These are phyloP conservation scores for Epinephelus coioides DNA, from an alignment of 2,797 vertebrate genomes.

Conservation along the genomic window DNA sequence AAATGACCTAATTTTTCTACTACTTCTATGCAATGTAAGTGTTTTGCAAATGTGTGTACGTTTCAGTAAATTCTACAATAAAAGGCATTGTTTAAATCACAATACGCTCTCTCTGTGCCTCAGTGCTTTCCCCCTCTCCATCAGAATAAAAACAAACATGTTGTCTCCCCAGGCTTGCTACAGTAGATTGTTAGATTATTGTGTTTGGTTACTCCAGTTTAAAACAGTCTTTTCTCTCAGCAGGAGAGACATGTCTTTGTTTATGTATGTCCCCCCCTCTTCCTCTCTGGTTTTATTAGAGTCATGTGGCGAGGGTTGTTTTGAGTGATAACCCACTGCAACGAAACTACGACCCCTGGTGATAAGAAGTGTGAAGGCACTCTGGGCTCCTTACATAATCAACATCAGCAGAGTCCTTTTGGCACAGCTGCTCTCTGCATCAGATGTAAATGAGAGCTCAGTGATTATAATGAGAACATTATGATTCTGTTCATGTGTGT, in stretches of 20 bases:
- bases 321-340: slow-evolving; percentile 40
- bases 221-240: slow-evolving; percentile 43
- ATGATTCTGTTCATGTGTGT: slow-evolving; percentile 66
- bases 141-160: slow-evolving; percentile 28
- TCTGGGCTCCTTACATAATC: slow-evolving; percentile 60
- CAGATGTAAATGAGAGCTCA: slow-evolving; percentile 58
- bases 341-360: slow-evolving; percentile 71
- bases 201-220: slow-evolving; percentile 41
- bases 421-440: slow-evolving; percentile 54
- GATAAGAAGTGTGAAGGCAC: slow-evolving; percentile 28
- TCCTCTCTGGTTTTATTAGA: slow-evolving; percentile 51
- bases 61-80: slow-evolving; percentile 3
- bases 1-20: background rate
- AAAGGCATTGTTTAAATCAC: slow-evolving; percentile 14
- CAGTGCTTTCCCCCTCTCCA: background rate
- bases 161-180: background rate
- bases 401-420: slow-evolving; percentile 4
- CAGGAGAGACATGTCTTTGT: slow-evolving; percentile 46
- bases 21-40: background rate
- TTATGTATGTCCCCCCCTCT: slow-evolving; percentile 21
- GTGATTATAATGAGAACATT: slow-evolving; percentile 66
- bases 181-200: slow-evolving; percentile 45
- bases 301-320: slow-evolving; percentile 60
- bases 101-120: slow-evolving; percentile 1
- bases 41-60: background rate